Base-by-base conservation (phyloP, 2,888 invertebrate genomes). In the Sminthurinus aureus region DNA sequence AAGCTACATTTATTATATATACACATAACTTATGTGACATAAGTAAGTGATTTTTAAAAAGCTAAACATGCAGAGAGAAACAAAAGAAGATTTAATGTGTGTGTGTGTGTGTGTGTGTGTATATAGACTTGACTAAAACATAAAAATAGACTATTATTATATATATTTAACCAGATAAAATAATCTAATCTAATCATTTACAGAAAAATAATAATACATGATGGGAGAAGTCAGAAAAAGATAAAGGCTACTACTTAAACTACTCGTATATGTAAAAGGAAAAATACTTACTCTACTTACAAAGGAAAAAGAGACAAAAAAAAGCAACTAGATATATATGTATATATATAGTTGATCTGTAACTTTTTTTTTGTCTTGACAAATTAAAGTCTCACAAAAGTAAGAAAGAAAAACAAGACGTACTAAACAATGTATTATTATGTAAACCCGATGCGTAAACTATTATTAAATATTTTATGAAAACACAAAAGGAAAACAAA, bases 311-410 rank as follows among this genome's bases (percentile, higher is more conserved):
- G 13, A 71, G 24, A 24, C 71, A 24, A 71, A 71, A 26, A 71
- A 58, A 9, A 80, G 71, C 69, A 71, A 80, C 80, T 80, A 38
- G 3, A 38, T 38, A 38, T 38, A 38, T 4, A 38, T 38, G n/a
- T n/a, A n/a, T 38, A 38, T 38, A 38, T 38, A 38, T 38, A 80
- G 80, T 80, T 80, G 80, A 80, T 80, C 80, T 80, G 71, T 71
- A 80, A 80, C 80, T 80, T 80, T 80, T 80, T 80, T 58, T 80
- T 22, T 3, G 52, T n/a, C n/a, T n/a, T n/a, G n/a, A n/a, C n/a
- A n/a, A n/a, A n/a, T n/a, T n/a, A n/a, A n/a, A n/a, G n/a, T 18
- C n/a, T 50, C 38, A 24, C 50, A 15, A 20, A 74, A 71, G 6
- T 24, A 12, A 74, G 11, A 12, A 74, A 4, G 26, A 71, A 71